phyloP scores from a whole-genome alignment of 35 echinoderm and acorn worm genomes.

The Ptychodera flava region DNA sequence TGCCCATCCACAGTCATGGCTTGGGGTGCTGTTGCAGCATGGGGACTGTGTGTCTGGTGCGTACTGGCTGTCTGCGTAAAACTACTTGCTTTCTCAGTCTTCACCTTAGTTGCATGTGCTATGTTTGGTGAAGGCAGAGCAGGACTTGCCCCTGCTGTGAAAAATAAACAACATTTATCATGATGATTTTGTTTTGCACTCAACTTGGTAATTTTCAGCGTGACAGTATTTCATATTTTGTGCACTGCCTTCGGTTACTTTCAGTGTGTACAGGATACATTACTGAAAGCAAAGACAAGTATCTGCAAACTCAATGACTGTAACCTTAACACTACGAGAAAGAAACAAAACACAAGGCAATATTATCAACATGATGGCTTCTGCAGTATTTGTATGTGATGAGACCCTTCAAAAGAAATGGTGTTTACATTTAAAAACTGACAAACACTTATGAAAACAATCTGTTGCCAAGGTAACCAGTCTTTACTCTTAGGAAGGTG shows the following conservation, averaged over 20 bases:
- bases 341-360: too few relatives aligned
- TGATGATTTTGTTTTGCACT: neutral
- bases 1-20: neutral
- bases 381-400: too few relatives aligned
- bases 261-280: neutral
- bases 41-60: neutral
- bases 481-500: neutral
- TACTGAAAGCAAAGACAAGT: too few relatives aligned
- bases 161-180: neutral
- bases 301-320: too few relatives aligned
- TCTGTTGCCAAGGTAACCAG: neutral
- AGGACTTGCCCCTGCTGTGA: conserved; percentile 45
- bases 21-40: neutral
- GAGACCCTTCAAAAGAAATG: too few relatives aligned
- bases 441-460: neutral
- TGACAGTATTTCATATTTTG: neutral
- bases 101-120: conserved; percentile 20
- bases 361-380: too few relatives aligned
- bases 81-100: conserved; percentile 10
- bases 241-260: neutral
- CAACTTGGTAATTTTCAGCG: neutral
- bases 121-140: conserved; percentile 67
- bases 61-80: conserved; percentile 3
- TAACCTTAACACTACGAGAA: too few relatives aligned
- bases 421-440: neutral